phyloP scores from a whole-genome alignment of 2,113 vertebrate species.

The Calonectris borealis region DNA sequence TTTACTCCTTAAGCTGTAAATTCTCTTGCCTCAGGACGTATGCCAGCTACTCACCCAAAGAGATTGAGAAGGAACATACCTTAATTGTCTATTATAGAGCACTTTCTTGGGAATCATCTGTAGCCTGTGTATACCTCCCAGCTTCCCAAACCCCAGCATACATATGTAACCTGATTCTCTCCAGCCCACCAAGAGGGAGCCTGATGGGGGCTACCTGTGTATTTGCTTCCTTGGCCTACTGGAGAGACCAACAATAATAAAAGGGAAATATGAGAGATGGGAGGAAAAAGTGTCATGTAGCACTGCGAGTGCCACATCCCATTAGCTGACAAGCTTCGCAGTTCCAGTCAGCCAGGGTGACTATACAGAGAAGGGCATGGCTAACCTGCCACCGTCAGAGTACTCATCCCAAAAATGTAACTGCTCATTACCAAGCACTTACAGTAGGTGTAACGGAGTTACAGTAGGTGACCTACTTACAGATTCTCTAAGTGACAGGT shows the following conservation, averaged over 20 bases:
- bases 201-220: no score
- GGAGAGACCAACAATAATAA: not conserved
- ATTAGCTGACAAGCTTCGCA: not conserved
- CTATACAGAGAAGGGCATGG: not conserved
- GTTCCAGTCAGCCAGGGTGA: not conserved
- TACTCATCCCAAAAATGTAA: not conserved
- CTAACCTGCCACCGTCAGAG: not conserved
- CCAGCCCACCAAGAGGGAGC: not conserved
- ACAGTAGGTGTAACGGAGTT: slow-evolving; percentile 39
- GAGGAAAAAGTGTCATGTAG: not conserved
- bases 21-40: not conserved
- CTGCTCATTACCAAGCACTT: not conserved
- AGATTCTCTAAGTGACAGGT: slow-evolving; percentile 32
- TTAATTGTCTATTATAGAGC: not conserved
- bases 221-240: not conserved
- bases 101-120: not conserved
- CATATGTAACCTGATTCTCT: accelerated
- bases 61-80: not conserved
- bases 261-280: not conserved
- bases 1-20: not conserved
- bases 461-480: slow-evolving; percentile 62
- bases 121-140: not conserved
- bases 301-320: not conserved
- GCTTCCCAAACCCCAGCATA: not conserved
- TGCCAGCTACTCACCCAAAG: not conserved